Conservation (phyloP, 2,113 vertebrate genomes). For the Vicugna pacos region DNA sequence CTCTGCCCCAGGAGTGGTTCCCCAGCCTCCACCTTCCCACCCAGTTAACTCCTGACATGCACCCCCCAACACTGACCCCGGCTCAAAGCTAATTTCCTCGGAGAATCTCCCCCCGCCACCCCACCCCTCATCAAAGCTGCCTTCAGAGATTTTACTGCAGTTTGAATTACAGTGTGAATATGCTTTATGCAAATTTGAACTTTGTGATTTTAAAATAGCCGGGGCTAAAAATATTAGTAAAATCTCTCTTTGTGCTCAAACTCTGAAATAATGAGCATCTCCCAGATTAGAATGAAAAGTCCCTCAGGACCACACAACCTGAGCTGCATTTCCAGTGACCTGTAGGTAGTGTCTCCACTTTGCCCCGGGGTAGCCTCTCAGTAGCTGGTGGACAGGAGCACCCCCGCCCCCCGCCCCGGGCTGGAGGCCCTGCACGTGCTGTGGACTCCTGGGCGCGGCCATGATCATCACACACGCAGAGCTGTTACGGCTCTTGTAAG, state of each 20-base stretch:
- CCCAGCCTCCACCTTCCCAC: too few species aligned
- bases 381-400: too few species aligned
- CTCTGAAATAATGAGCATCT: constrained; percentile 30
- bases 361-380: background rate
- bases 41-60: accelerated
- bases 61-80: too few species aligned
- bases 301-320: background rate
- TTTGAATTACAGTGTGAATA: background rate
- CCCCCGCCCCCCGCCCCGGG: too few species aligned
- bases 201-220: constrained; percentile 51
- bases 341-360: too few species aligned
- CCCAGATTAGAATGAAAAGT: background rate
- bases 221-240: constrained; percentile 55
- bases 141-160: background rate
- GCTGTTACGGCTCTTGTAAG: too few species aligned
- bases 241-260: constrained; percentile 11
- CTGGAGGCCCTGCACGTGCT: accelerated
- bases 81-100: background rate
- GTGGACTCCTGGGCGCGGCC: background rate
- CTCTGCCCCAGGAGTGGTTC: background rate
- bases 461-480: accelerated
- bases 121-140: background rate
- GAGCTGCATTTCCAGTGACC: background rate
- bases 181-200: constrained; percentile 27
- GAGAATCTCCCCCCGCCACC: accelerated